Base-by-base conservation (phyloP, 2,113 vertebrate genomes). In the Nerophis ophidion region DNA sequence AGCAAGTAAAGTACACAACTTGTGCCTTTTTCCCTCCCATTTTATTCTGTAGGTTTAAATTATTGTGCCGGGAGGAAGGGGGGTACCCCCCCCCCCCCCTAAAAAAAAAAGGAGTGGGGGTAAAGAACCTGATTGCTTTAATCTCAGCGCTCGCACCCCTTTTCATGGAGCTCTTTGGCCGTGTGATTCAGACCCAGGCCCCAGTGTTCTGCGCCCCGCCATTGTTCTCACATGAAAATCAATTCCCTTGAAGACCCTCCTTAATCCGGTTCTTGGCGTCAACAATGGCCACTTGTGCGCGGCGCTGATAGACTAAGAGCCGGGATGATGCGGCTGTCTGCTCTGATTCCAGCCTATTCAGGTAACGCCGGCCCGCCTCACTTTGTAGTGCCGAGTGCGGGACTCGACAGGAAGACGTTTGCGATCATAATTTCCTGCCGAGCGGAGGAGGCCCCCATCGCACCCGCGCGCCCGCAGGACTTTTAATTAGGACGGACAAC, bases 151-250 rank as follows among this genome's bases (percentile, higher is more conserved):
- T 94, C 87, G 91, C 89, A 79, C 80, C 80, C 81, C 89, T 93
- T 94, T 96, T 97, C 93, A 95, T 86, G 86, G 91, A 93, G 92
- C 93, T 93, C 91, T 92, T 90, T 91, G 89, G 90, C 93, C 92
- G 91, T 92, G 93, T 91, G 93, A 95, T 93, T 96, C 92, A 95
- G 92, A 77, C 87, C 84, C 76, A 77, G 85, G 86, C 89, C 88
- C 82, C 82, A 82, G 79, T 85, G 87, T 87, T 87, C 86, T 80
- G 84, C 70, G 68, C 83, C 84, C 85, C 80, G 81, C 92, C 90
- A 97, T 98, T 98, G 94, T 96, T 95, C 93, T 93, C 94, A 92
- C 91, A 93, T 92, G 93, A 97, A 97, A 98, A 97, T 95, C 94
- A 95, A 95, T 95, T 95, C 93, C 91, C 93, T 95, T 93, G 93